Evolutionary conservation across 2,113 vertebrate species (phyloP).

Genomic region (Chauna torquata): DNA sequence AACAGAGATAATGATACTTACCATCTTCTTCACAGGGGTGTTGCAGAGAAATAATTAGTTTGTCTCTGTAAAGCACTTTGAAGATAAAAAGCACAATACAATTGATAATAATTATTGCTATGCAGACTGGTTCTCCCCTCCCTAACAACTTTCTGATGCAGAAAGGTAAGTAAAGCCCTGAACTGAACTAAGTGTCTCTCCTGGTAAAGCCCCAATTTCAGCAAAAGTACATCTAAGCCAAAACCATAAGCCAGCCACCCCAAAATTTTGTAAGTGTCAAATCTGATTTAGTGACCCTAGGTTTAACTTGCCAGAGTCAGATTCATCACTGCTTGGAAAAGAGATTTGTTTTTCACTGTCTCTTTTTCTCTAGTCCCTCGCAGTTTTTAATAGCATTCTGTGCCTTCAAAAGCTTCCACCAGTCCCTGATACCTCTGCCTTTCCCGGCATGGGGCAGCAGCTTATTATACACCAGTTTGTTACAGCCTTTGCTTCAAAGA

Average conservation of each 20-base stretch:
- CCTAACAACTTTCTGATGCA: constrained; percentile 29
- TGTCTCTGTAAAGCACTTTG: constrained; percentile 71
- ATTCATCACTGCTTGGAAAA: not conserved
- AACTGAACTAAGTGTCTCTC: not conserved
- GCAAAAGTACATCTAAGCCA: not conserved
- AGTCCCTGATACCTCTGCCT: constrained; percentile 48
- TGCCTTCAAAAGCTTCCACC: constrained; percentile 64
- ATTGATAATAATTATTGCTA: constrained; percentile 73
- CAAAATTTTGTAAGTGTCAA: not conserved
- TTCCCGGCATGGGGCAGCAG: constrained; percentile 66
- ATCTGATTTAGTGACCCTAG: not conserved
- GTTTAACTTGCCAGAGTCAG: constrained; percentile 10
- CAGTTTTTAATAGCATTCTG: constrained; percentile 58
- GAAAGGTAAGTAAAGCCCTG: constrained; percentile 9
- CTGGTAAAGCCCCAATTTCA: not conserved
- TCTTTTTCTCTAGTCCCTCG: constrained; percentile 16
- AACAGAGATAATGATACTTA: constrained; percentile 71
- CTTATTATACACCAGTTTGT: constrained; percentile 70
- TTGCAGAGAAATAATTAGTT: constrained; percentile 72
- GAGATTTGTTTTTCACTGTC: constrained; percentile 32
- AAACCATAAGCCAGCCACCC: not conserved
- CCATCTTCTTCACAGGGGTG: constrained; percentile 63
- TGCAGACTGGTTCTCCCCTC: constrained; percentile 47
- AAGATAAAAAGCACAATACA: constrained; percentile 72
- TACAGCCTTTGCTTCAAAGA: constrained; percentile 61